Base-by-base conservation (phyloP, 2,888 invertebrate genomes). In the Drosophila demipolita region DNA sequence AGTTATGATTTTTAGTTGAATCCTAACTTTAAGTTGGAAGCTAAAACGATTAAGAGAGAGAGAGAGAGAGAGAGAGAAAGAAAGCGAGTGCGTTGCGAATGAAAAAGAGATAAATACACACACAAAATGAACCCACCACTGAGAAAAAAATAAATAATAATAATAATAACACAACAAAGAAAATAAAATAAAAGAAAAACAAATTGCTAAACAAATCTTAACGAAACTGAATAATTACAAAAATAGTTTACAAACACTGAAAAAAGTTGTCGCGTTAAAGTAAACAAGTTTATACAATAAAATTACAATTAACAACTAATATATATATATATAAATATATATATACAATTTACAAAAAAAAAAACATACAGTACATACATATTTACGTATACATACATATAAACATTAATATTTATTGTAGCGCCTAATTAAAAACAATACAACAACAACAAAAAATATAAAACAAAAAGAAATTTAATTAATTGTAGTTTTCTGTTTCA, bases 91-190 rank as follows among this genome's bases (percentile, higher is more conserved):
- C 64, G 40, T 40, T 67, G 67, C 59, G 60, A 60, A 58, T 60
- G 48, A 57, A 77, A 49, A 76, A 48, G 53, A 68, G 54, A 55
- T 26, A 66, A 59, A 83, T 40, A 82, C 63, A 83, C 68, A 83
- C 81, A 83, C 79, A 83, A 72, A 84, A 89, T 87, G 87, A 87
- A 89, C 87, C 87, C 87, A 87, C 87, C 87, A 87, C 84, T 71
- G 54, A 82, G 45, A 66, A 64, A 74, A 75, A 73, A 29, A 68
- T 61, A 53, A 65, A 60, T 59, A 61, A 45, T n/a, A 65, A 45
- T 32, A 62, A 48, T 36, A 60, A 53, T 8, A 48, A 11, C 50
- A 66, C 57, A 33, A 63, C 40, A 33, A 40, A 32, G 29, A 40
- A 38, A 38, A 57, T 20, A 58, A 62, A 50, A 66, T 65, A 48